Evolutionary conservation across 2,113 vertebrate species (phyloP).

Genomic region (Hemiscyllium ocellatum): DNA sequence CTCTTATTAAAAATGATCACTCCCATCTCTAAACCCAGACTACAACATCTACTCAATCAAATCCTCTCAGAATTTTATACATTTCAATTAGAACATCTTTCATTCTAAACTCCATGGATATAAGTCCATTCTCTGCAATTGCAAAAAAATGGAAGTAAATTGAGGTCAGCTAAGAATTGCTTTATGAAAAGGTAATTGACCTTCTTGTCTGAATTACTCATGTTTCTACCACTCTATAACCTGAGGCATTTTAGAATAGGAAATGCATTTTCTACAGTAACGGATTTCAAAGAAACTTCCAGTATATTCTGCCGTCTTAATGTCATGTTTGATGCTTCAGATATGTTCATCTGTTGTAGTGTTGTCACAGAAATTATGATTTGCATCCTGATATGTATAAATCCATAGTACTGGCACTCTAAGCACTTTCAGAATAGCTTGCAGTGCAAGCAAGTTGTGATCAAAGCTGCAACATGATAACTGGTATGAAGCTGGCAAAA

Average conservation of each 20-base stretch:
- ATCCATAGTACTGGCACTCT: neutral
- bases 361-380: neutral
- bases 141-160: neutral
- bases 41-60: neutral
- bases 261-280: neutral
- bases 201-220: neutral
- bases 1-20: no score
- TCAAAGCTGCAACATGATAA: neutral
- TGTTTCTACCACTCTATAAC: neutral
- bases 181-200: neutral
- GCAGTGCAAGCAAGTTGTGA: neutral
- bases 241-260: neutral
- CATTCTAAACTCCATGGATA: neutral
- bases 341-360: neutral
- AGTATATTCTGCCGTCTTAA: no score
- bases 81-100: neutral
- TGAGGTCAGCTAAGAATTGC: neutral
- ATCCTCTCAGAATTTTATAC: neutral
- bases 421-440: neutral
- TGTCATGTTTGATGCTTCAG: no score
- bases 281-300: neutral
- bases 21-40: no score
- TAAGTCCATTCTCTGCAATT: neutral
- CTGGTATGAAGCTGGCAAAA: neutral
- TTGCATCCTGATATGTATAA: neutral